Evolutionary conservation across 2,888 invertebrate genomes (phyloP).

Genomic region (Portevinia maculata): DNA sequence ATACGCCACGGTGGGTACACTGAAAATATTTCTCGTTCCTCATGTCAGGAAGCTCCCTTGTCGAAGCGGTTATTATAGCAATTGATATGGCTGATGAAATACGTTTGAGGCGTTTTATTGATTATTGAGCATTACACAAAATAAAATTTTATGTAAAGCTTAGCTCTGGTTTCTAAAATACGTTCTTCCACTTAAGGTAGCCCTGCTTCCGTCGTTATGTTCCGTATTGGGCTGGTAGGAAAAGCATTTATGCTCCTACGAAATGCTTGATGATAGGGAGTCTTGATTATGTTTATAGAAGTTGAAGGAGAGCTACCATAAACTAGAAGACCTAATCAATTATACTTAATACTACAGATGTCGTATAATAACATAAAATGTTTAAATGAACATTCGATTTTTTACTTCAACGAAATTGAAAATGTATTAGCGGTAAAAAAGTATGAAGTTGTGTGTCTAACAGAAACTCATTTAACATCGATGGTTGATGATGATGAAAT

Average conservation of each 20-base stretch:
- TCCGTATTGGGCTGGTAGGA: conserved; percentile 22
- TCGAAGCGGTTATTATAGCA: background rate
- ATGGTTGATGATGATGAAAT: too few species aligned
- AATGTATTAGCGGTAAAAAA: too few species aligned
- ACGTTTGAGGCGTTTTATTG: background rate
- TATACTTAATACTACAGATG: too few species aligned
- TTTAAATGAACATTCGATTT: too few species aligned
- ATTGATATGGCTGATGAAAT: background rate
- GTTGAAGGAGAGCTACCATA: conserved; percentile 20
- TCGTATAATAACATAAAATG: too few species aligned
- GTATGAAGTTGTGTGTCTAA: too few species aligned
- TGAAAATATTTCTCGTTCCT: background rate
- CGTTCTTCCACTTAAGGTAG: conserved; percentile 16
- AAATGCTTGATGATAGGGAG: conserved; percentile 27
- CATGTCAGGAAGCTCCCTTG: background rate
- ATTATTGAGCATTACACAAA: conserved; percentile 4
- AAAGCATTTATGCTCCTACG: conserved; percentile 44
- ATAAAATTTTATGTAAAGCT: background rate
- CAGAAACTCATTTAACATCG: too few species aligned
- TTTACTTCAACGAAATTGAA: too few species aligned
- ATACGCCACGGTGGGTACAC: background rate
- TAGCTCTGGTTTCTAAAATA: background rate
- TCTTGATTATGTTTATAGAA: conserved; percentile 10
- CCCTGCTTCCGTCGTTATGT: conserved; percentile 24
- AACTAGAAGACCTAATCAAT: conserved; percentile 39